phyloP scores from a whole-genome alignment of 1,140 invertebrate genomes.

The Heliconius himera region DNA sequence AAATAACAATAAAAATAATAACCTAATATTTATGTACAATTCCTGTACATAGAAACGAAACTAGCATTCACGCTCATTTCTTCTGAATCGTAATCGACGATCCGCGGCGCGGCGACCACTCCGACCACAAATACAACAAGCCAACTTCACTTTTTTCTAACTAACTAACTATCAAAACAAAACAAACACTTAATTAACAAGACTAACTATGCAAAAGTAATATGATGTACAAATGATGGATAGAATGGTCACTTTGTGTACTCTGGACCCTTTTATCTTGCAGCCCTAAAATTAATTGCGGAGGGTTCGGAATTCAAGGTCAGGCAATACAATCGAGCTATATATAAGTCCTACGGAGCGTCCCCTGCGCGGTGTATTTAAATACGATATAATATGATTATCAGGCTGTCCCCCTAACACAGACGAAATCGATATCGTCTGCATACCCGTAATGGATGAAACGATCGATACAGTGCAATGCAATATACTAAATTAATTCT shows the following conservation, averaged over 20 bases:
- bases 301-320: slow-evolving; percentile 64
- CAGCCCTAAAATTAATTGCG: slow-evolving; percentile 42
- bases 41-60: too few species aligned
- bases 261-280: slow-evolving; percentile 31
- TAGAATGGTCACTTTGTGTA: slow-evolving; percentile 30
- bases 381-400: slow-evolving; percentile 80
- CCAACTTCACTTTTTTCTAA: neutral
- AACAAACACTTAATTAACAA: slow-evolving; percentile 5
- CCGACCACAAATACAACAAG: neutral
- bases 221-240: slow-evolving; percentile 11
- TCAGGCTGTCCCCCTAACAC: slow-evolving; percentile 77
- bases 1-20: too few species aligned
- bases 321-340: slow-evolving; percentile 45
- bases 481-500: slow-evolving; percentile 1
- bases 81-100: too few species aligned
- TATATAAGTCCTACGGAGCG: slow-evolving; percentile 48
- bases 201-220: slow-evolving; percentile 14
- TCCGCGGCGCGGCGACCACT: neutral
- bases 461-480: slow-evolving; percentile 41
- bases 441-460: slow-evolving; percentile 64
- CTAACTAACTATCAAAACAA: neutral
- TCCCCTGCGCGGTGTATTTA: slow-evolving; percentile 69
- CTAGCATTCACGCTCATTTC: too few species aligned
- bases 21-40: too few species aligned
- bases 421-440: slow-evolving; percentile 80